Conservation (phyloP, 2,888 invertebrate genomes). For the Troides helena region DNA sequence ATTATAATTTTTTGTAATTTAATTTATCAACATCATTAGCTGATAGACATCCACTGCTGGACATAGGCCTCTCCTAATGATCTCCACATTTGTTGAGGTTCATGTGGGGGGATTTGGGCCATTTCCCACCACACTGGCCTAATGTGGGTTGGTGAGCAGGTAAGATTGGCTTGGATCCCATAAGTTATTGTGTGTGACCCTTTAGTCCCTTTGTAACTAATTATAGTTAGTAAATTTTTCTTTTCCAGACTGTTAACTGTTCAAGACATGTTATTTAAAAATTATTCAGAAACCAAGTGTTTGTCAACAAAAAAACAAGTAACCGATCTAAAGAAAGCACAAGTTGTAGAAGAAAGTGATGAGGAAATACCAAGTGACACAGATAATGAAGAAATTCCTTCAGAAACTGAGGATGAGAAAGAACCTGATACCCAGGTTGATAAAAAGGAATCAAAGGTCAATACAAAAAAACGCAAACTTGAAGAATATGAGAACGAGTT, state of each 20-base stretch:
- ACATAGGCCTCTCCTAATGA: no score
- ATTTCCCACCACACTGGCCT: no score
- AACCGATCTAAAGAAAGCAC: constrained; percentile 29
- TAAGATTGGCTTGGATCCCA: no score
- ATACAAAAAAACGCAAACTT: constrained; percentile 75
- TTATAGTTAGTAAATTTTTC: constrained; percentile 4
- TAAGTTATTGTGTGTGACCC: no score
- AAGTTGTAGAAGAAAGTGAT: constrained; percentile 51
- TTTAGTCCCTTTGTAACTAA: no score
- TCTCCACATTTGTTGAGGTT: no score
- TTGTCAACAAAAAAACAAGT: constrained; percentile 55
- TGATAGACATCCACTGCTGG: no score
- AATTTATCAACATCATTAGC: no score
- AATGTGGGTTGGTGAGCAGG: no score
- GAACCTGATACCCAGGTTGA: constrained; percentile 38
- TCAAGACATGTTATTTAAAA: constrained; percentile 76
- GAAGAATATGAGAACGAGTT: constrained; percentile 81
- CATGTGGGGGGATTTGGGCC: no score
- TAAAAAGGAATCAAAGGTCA: constrained; percentile 25
- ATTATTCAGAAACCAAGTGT: constrained; percentile 85
- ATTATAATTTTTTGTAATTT: no score
- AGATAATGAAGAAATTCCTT: constrained; percentile 84
- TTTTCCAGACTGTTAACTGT: constrained; percentile 63
- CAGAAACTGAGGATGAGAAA: constrained; percentile 78
- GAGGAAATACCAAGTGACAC: constrained; percentile 76